Percentiles rank a stretch among this genome's conserved stretches.
Evolutionary conservation across 1,140 invertebrate species (phyloP).

Genomic region (Hirudo medicinalis): DNA sequence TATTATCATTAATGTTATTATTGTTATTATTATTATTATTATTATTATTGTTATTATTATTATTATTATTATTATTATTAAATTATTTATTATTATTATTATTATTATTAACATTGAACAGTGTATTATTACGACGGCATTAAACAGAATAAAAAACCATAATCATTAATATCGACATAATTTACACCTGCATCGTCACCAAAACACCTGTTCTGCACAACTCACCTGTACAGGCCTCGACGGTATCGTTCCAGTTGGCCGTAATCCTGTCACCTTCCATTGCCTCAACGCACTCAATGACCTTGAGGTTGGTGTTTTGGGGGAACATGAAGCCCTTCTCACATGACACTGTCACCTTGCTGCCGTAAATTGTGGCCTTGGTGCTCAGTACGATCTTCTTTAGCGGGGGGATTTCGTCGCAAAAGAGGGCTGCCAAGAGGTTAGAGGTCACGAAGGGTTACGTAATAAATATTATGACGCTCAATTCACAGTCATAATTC

Average conservation of each 20-base stretch:
- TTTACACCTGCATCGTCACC: too few relatives aligned
- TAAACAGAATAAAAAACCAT: too few relatives aligned
- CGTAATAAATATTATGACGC: background rate
- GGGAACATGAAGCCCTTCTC: slow-evolving; percentile 17
- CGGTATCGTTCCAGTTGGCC: slow-evolving; percentile 1
- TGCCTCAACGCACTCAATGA: background rate
- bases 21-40: too few relatives aligned
- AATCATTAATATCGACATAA: too few relatives aligned
- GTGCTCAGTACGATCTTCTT: background rate
- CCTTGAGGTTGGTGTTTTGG: background rate
- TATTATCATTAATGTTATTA: background rate
- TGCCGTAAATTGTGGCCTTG: slow-evolving; percentile 5
- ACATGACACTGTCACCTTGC: background rate
- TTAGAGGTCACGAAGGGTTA: background rate
- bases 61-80: too few relatives aligned
- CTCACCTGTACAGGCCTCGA: background rate
- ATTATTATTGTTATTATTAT: too few relatives aligned
- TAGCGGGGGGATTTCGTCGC: background rate
- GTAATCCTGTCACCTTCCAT: background rate
- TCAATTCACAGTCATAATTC: too few relatives aligned
- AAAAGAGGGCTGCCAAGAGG: slow-evolving; percentile 3
- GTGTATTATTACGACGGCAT: too few relatives aligned
- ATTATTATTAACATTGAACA: too few relatives aligned
- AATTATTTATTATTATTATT: too few relatives aligned
- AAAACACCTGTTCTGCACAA: background rate